Evolutionary conservation across 2,113 vertebrate species (phyloP).

Genomic region (Tachycineta bicolor): DNA sequence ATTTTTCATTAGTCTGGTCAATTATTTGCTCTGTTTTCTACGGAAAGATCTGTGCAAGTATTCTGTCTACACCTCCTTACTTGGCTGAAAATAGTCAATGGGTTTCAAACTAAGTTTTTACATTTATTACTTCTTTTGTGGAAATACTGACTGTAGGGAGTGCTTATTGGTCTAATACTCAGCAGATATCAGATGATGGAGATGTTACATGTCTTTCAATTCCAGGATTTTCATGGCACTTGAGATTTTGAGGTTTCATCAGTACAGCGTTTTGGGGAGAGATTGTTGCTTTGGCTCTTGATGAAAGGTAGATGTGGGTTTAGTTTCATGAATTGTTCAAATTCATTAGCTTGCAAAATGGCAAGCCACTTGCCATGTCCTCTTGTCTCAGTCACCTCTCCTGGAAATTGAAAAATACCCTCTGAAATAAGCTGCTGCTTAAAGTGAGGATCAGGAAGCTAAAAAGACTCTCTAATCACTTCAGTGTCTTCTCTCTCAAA

Average conservation of each 20-base stretch:
- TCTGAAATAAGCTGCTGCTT: background rate
- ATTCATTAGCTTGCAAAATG: background rate
- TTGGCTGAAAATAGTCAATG: background rate
- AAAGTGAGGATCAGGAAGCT: background rate
- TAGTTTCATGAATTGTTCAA: background rate
- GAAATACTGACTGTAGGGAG: background rate
- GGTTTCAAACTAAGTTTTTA: background rate
- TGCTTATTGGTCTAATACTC: background rate
- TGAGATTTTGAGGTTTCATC: background rate
- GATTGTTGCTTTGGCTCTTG: background rate
- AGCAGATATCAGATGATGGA: background rate
- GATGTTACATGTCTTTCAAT: background rate
- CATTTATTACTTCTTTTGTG: background rate
- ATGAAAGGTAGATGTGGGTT: background rate
- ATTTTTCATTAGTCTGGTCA: background rate
- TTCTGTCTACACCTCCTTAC: background rate
- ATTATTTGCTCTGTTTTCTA: background rate
- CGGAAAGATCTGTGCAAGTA: background rate
- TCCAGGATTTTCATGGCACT: background rate
- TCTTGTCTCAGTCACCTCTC: background rate
- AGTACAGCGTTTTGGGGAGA: background rate
- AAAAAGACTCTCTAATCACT: background rate
- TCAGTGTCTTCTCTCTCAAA: background rate
- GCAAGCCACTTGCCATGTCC: background rate
- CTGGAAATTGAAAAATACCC: background rate